Evolutionary conservation across 1,140 invertebrate species (phyloP).

Genomic region (Heliconius hermathena): DNA sequence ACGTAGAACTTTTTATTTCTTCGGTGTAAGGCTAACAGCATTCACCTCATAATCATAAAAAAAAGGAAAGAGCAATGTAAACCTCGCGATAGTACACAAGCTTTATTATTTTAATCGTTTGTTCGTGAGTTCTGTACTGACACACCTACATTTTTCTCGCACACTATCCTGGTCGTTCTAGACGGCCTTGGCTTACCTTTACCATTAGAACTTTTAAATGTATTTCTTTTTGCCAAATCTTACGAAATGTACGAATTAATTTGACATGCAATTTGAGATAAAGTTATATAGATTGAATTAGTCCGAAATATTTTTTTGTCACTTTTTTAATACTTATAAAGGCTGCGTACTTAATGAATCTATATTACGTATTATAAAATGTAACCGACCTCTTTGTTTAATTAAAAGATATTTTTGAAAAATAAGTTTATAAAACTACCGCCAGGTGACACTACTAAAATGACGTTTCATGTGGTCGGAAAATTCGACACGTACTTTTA

Average conservation of each 20-base stretch:
- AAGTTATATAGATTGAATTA: not conserved
- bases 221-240: slow-evolving; percentile 18
- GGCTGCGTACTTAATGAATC: no score
- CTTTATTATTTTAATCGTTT: not conserved
- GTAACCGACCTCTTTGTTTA: no score
- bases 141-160: slow-evolving; percentile 28
- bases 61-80: not conserved
- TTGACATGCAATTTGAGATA: not conserved
- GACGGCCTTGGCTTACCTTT: slow-evolving; percentile 17
- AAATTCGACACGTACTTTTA: no score
- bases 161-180: slow-evolving; percentile 14
- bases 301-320: not conserved
- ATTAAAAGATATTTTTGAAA: no score
- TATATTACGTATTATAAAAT: no score
- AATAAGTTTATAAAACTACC: no score
- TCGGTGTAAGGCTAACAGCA: no score
- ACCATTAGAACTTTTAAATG: slow-evolving; percentile 19
- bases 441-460: no score
- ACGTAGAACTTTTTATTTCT: no score
- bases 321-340: no score
- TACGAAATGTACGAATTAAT: not conserved
- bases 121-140: not conserved
- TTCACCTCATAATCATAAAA: no score
- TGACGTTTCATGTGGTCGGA: no score
- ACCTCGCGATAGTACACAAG: not conserved